These are phyloP conservation scores for Brachionus rubens DNA, from an alignment of 1,140 invertebrate species.

Conservation along the genomic window DNA sequence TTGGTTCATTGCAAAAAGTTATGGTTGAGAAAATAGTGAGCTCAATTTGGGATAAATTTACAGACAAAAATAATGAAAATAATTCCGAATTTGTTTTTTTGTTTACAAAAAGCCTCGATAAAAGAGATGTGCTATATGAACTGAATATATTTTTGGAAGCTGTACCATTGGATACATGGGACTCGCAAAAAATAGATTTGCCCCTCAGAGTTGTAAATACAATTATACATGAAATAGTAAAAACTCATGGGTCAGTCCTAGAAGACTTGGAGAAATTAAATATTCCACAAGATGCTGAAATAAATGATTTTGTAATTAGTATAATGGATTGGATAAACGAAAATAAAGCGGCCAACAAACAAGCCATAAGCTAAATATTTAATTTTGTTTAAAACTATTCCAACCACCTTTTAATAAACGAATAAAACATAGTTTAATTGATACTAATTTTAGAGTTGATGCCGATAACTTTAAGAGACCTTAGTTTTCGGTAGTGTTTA, in stretches of 20 bases:
- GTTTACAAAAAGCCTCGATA: background rate
- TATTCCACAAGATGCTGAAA: background rate
- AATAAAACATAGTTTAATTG: too few relatives aligned
- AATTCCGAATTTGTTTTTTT: background rate
- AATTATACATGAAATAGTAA: background rate
- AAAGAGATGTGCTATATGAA: background rate
- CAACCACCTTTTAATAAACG: too few relatives aligned
- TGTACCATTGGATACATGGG: background rate
- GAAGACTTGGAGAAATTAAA: background rate
- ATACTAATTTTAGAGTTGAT: too few relatives aligned
- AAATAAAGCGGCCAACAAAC: too few relatives aligned
- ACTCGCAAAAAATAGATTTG: background rate
- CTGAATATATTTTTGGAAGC: background rate
- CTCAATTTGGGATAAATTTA: background rate
- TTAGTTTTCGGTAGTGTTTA: too few relatives aligned
- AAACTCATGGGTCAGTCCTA: background rate
- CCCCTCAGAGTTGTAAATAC: background rate
- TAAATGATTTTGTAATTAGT: conserved; percentile 17
- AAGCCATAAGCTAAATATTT: too few relatives aligned
- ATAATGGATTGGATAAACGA: conserved; percentile 13
- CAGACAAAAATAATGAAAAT: background rate
- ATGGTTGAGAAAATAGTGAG: background rate
- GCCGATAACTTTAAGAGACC: too few relatives aligned
- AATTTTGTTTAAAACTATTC: too few relatives aligned
- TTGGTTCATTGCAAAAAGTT: background rate